Evolutionary conservation across 2,113 vertebrate species (phyloP).

Genomic region (Ptilorrhoa leucosticta): DNA sequence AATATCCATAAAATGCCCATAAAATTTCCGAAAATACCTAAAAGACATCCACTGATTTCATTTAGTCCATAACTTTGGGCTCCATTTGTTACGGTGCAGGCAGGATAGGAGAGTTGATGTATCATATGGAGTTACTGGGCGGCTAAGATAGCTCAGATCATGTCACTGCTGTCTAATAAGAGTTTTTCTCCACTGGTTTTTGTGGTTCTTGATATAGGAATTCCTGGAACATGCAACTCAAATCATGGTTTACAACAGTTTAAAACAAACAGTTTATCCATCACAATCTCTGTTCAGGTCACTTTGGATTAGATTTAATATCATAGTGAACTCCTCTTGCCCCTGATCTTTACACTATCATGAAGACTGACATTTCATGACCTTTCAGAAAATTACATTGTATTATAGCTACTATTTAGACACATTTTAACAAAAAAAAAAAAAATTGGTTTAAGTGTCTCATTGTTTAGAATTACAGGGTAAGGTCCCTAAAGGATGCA

Average conservation of each 20-base stretch:
- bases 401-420: not conserved
- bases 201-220: not conserved
- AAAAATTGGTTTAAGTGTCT: not conserved
- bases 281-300: accelerated
- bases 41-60: not conserved
- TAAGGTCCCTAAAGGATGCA: not conserved
- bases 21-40: not conserved
- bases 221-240: not conserved
- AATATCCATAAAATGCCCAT: not conserved
- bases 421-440: not conserved
- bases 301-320: not conserved
- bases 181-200: not conserved
- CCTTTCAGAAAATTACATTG: not conserved
- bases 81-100: not conserved
- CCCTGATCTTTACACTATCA: not conserved
- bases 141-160: not conserved
- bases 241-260: not conserved
- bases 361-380: accelerated
- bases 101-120: not conserved
- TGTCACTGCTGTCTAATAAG: not conserved
- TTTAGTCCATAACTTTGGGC: not conserved
- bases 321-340: not conserved
- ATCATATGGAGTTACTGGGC: not conserved
- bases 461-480: not conserved
- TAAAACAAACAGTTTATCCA: not conserved